Conservation (phyloP, 1,140 invertebrate species). For the Aphaenogaster floridana region DNA sequence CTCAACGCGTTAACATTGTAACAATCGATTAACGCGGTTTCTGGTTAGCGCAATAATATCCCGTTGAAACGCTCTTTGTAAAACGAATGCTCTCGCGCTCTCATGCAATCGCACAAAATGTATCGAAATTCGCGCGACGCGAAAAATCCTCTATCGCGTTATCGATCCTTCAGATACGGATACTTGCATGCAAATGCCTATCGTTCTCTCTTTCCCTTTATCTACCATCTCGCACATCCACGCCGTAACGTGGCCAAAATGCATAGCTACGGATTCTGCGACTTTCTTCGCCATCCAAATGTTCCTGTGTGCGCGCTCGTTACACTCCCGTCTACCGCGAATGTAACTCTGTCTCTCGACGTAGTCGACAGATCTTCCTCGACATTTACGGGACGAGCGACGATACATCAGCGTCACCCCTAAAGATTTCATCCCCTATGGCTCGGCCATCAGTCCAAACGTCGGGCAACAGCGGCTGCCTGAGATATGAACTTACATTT, state of each 20-base stretch:
- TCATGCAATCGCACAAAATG: not conserved
- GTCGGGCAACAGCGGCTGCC: slow-evolving; percentile 30
- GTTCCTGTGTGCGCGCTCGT: not conserved
- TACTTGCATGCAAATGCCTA: slow-evolving; percentile 30
- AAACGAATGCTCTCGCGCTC: slow-evolving; percentile 20
- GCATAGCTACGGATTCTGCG: not conserved
- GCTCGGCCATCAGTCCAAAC: slow-evolving; percentile 47
- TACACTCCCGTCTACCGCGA: slow-evolving; percentile 38
- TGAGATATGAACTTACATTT: slow-evolving; percentile 63
- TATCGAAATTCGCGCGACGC: not conserved
- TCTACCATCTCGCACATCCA: not conserved
- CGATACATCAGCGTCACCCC: slow-evolving; percentile 56
- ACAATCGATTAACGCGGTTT: slow-evolving; percentile 58
- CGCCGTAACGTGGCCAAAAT: not conserved
- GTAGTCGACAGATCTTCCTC: slow-evolving; percentile 55
- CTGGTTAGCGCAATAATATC: slow-evolving; percentile 49
- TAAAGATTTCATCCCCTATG: slow-evolving; percentile 55
- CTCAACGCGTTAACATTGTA: slow-evolving; percentile 51
- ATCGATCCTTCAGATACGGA: slow-evolving; percentile 22
- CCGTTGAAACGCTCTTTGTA: slow-evolving; percentile 43
- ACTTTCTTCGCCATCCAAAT: slow-evolving; percentile 17
- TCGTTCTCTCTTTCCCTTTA: not conserved
- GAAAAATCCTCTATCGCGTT: slow-evolving; percentile 15
- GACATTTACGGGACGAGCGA: slow-evolving; percentile 46
- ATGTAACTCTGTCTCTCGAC: slow-evolving; percentile 32